phyloP scores from a whole-genome alignment of 2,797 vertebrate species.

The Malurus splendens region DNA sequence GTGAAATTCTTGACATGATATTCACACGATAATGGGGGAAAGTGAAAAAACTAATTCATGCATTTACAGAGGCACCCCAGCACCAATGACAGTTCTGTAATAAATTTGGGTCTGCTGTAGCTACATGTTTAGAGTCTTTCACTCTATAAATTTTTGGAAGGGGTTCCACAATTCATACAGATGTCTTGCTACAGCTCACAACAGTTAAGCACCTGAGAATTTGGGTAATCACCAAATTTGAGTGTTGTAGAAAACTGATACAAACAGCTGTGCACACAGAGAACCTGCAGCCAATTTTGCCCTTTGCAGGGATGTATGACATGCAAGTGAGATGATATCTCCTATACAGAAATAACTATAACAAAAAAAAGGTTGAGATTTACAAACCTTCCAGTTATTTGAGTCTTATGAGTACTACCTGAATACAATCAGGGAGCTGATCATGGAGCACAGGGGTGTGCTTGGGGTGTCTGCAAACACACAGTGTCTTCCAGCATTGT shows the following conservation, averaged over 20 bases:
- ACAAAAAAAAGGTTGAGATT: not conserved
- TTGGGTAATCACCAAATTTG: not conserved
- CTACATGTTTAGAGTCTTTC: not conserved
- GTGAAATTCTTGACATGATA: not conserved
- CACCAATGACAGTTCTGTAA: not conserved
- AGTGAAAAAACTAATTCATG: not conserved
- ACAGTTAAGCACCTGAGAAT: not conserved
- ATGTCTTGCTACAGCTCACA: not conserved
- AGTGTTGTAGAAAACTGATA: not conserved
- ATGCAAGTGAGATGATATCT: accelerated
- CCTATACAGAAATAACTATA: not conserved
- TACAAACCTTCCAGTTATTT: not conserved
- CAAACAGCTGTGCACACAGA: not conserved
- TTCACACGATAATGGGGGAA: not conserved
- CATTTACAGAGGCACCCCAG: not conserved
- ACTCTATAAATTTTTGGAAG: not conserved
- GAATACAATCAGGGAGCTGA: not conserved
- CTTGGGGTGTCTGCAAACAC: accelerated
- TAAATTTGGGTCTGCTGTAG: not conserved
- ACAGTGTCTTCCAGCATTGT: not conserved
- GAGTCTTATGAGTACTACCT: not conserved
- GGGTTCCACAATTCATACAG: not conserved
- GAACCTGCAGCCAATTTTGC: not conserved
- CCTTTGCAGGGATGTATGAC: not conserved
- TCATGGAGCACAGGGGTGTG: accelerated